These are phyloP conservation scores for Pomacea canaliculata DNA, from an alignment of 2,888 invertebrate genomes.

Conservation along the genomic window DNA sequence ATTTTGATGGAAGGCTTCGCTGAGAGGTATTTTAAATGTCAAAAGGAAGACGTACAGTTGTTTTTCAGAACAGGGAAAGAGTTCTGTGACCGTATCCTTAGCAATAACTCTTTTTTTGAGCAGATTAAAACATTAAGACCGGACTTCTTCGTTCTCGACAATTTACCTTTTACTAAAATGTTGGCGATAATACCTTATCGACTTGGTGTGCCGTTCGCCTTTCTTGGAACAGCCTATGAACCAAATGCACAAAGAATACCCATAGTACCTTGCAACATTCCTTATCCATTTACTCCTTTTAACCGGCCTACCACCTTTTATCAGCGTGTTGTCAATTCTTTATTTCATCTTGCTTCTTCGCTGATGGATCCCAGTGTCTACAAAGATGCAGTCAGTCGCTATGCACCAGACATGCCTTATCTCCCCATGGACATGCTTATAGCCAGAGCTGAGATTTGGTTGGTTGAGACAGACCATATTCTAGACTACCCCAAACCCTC, in stretches of 20 bases:
- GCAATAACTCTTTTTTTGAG: background rate
- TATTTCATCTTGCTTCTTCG: conserved; percentile 5
- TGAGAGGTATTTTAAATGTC: conserved; percentile 16
- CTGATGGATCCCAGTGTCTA: conserved; percentile 1
- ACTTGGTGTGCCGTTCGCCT: conserved; percentile 27
- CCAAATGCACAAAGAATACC: conserved; percentile 14
- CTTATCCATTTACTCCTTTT: background rate
- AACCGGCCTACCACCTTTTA: conserved; percentile 21
- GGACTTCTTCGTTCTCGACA: conserved; percentile 25
- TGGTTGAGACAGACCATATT: conserved; percentile 38
- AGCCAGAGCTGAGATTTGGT: conserved; percentile 26
- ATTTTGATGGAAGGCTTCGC: conserved; percentile 12
- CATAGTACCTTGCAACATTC: conserved; percentile 14
- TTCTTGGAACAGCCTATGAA: conserved; percentile 23
- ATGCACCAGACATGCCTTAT: conserved; percentile 36
- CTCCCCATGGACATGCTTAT: conserved; percentile 28
- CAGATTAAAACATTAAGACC: conserved; percentile 11
- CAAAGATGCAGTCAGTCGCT: conserved; percentile 23
- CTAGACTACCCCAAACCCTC: conserved; percentile 39
- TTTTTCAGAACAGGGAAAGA: too few species aligned
- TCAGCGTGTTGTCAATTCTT: conserved; percentile 20
- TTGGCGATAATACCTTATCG: conserved; percentile 29
- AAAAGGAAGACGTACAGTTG: background rate
- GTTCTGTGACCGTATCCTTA: too few species aligned
- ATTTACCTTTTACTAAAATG: conserved; percentile 15